phyloP scores from a whole-genome alignment of 1,140 invertebrate genomes.

The Drosophila grimshawi region DNA sequence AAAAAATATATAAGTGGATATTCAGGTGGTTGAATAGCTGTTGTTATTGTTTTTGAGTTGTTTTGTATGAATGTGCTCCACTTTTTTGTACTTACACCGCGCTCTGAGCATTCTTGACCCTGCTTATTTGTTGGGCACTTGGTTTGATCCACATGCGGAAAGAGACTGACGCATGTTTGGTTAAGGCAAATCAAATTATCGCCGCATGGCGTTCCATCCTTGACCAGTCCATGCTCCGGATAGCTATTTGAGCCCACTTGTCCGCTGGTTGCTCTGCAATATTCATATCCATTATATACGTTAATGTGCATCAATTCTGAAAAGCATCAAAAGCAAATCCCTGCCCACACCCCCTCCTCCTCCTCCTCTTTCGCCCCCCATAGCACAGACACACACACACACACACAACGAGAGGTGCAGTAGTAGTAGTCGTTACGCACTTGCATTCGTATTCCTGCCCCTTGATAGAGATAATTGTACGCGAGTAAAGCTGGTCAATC shows the following conservation, averaged over 20 bases:
- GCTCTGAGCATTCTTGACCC: conserved; percentile 95
- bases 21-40: conserved; percentile 4
- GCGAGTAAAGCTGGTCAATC: conserved; percentile 92
- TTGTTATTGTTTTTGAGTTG: conserved; percentile 7
- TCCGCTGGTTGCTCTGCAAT: conserved; percentile 89
- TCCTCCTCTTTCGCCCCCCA: not conserved
- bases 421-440: conserved; percentile 86
- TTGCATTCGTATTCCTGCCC: conserved; percentile 96
- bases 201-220: conserved; percentile 96
- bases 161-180: conserved; percentile 94
- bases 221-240: conserved; percentile 91
- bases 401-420: not conserved
- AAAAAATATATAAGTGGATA: conserved; percentile 16
- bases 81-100: conserved; percentile 90
- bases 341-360: too few species aligned
- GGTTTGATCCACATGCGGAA: conserved; percentile 92
- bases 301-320: not conserved
- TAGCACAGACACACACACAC: not conserved
- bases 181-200: conserved; percentile 96
- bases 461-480: conserved; percentile 94
- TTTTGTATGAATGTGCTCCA: conserved; percentile 12
- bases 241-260: conserved; percentile 88
- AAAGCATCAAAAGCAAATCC: not conserved
- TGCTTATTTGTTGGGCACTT: conserved; percentile 95
- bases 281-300: not conserved